A percentile compares a stretch with the other conserved stretches of the same genome.
phyloP scores from a whole-genome alignment of 2,797 vertebrate genomes.

The Aldrovandia affinis region DNA sequence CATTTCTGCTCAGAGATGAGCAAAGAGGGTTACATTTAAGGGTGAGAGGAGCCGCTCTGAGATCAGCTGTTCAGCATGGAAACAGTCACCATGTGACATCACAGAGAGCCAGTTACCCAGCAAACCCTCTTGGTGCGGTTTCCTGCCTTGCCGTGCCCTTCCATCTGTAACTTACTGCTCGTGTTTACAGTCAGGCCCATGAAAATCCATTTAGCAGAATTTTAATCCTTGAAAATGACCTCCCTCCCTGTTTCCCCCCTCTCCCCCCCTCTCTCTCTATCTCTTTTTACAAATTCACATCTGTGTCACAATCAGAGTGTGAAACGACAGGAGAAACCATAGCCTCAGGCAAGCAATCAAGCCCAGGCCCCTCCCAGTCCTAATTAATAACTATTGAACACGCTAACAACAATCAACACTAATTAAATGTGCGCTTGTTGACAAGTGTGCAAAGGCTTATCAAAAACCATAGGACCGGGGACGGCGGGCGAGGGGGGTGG shows the following conservation, averaged over 20 bases:
- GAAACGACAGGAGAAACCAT: conserved; percentile 64
- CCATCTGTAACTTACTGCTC: not conserved
- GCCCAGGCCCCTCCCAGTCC: conserved; percentile 74
- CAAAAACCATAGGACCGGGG: conserved; percentile 66
- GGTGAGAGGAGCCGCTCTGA: not conserved
- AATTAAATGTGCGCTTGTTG: conserved; percentile 91
- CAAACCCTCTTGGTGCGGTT: not conserved
- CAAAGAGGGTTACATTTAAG: not conserved
- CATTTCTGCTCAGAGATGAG: not conserved
- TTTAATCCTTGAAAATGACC: conserved; percentile 35
- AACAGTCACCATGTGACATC: not conserved
- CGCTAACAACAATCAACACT: conserved; percentile 88
- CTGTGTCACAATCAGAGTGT: conserved; percentile 66
- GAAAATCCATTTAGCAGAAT: not conserved
- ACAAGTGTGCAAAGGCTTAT: conserved; percentile 82
- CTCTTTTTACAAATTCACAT: conserved; percentile 31
- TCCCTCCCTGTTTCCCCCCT: not conserved
- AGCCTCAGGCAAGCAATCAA: conserved; percentile 78
- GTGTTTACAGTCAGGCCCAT: not conserved
- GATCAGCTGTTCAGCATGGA: not conserved
- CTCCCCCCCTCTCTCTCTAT: conserved; percentile 11
- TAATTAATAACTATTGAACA: conserved; percentile 92
- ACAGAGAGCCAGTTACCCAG: not conserved
- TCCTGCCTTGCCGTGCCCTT: not conserved
- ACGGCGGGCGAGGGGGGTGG: not conserved